phyloP scores from a whole-genome alignment of 2,797 vertebrate species.

The Poecile montanus region DNA sequence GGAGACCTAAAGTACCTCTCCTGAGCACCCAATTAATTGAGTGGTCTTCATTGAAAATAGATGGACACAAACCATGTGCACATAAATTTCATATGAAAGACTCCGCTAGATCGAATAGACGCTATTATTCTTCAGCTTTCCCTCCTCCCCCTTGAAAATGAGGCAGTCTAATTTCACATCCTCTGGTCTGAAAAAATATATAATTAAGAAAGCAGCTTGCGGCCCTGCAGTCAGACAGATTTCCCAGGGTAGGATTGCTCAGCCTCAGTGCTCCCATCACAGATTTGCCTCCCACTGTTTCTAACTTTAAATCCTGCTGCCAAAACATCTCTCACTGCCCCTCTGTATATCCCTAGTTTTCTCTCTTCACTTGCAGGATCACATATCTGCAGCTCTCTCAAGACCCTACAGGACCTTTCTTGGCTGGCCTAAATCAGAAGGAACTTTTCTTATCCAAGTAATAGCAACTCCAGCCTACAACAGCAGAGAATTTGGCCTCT shows the following conservation, averaged over 20 bases:
- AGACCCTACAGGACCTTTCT: conserved; percentile 34
- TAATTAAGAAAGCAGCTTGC: not conserved
- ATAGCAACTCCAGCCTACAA: not conserved
- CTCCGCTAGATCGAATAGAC: conserved; percentile 2
- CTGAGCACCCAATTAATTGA: not conserved
- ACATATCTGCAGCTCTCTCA: not conserved
- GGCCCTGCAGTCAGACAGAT: not conserved
- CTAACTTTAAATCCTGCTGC: not conserved
- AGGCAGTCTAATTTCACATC: conserved; percentile 10
- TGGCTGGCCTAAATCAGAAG: not conserved
- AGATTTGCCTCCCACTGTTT: not conserved
- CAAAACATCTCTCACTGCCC: not conserved
- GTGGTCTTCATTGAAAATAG: not conserved
- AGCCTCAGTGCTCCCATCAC: not conserved
- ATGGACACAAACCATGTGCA: rapidly evolving
- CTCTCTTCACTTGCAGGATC: conserved; percentile 1
- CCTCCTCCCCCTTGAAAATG: not conserved
- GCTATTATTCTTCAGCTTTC: not conserved
- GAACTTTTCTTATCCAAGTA: not conserved
- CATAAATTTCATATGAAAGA: not conserved
- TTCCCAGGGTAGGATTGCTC: conserved; percentile 26
- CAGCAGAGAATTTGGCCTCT: not conserved
- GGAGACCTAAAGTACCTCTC: not conserved
- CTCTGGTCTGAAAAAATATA: conserved; percentile 5
- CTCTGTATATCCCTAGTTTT: not conserved